phyloP scores from a whole-genome alignment of 1,140 invertebrate genomes.

The Drosophila asahinai region DNA sequence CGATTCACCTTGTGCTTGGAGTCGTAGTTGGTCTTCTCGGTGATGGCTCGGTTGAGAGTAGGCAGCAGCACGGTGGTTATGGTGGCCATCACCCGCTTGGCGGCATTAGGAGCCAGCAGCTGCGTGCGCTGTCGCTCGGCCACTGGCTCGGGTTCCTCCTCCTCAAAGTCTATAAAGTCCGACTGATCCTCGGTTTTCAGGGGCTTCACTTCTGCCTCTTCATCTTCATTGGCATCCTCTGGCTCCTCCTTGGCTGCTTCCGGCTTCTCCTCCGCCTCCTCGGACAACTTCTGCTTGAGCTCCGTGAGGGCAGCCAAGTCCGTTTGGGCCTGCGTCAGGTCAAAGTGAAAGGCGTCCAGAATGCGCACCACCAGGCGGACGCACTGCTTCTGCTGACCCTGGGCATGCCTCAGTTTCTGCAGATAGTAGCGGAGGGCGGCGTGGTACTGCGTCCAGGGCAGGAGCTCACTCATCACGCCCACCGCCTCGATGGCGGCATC shows the following conservation, averaged over 20 bases:
- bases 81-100: conserved; percentile 90
- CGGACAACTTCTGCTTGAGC: conserved; percentile 34
- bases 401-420: conserved; percentile 88
- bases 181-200: conserved; percentile 42
- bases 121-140: conserved; percentile 71
- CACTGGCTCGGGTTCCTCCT: conserved; percentile 42
- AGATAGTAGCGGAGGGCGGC: conserved; percentile 93
- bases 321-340: conserved; percentile 89
- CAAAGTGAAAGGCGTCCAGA: conserved; percentile 97
- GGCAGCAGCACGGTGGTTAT: conserved; percentile 87
- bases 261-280: conserved; percentile 37
- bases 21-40: conserved; percentile 91
- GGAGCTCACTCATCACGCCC: conserved; percentile 89
- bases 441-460: conserved; percentile 96
- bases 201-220: conserved; percentile 56
- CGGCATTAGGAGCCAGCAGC: conserved; percentile 88
- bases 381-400: conserved; percentile 93
- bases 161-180: conserved; percentile 60
- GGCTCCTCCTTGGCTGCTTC: conserved; percentile 29
- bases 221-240: conserved; percentile 59
- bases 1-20: conserved; percentile 93
- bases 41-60: conserved; percentile 88
- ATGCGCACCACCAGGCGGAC: conserved; percentile 93
- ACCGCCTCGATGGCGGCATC: conserved; percentile 93
- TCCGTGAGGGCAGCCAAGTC: conserved; percentile 45